Base-by-base conservation (phyloP, 2,888 invertebrate species). In the Maniola hyperantus region DNA sequence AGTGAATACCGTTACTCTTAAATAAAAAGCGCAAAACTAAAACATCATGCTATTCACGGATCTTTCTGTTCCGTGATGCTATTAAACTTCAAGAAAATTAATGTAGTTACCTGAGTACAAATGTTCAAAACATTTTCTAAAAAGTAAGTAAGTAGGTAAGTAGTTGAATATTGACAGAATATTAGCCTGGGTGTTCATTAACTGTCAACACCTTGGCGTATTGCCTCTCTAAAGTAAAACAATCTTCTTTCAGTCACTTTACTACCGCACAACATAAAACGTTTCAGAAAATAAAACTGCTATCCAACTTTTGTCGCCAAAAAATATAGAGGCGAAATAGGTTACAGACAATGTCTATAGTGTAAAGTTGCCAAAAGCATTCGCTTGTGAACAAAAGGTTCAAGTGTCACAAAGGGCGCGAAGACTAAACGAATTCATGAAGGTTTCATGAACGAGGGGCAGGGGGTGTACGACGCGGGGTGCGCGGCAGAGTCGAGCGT, bases 321-420 rank as follows among this genome's bases (percentile, higher is more conserved):
- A 64, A 57, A 58, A 44, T 13, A 42, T 6, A n/a, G 34, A 64
- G 10, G 20, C 10, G 61, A 51, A 59, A 42, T 57, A 66, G 39
- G 57, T 65, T 65, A 62, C 51, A 15, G 15, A 50, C 57, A 62
- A 66, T 69, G 46, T 66, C 33, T 66, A 57, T 55, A 66, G 55
- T 61, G 61, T 66, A 71, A 71, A 72, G 69, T 71, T 72, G 69
- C 70, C 71, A 66, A 74, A 76, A 75, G 73, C 83, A 83, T 84
- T 84, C 81, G 82, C 84, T 84, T 82, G 81, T 80, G 86, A 85
- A 87, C 88, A 89, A 89, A 85, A 85, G 89, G 88, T 87, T 89
- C 83, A 81, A 90, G 90, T 91, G 88, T 90, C 89, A 90, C 89
- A 90, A 88, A 90, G 89, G 90, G 90, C 87, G 89, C 88, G 88